Evolutionary conservation across 2,888 invertebrate genomes (phyloP), one percentile per base, ranked within the genome.

Genomic region (Hydropsyche betteni): DNA sequence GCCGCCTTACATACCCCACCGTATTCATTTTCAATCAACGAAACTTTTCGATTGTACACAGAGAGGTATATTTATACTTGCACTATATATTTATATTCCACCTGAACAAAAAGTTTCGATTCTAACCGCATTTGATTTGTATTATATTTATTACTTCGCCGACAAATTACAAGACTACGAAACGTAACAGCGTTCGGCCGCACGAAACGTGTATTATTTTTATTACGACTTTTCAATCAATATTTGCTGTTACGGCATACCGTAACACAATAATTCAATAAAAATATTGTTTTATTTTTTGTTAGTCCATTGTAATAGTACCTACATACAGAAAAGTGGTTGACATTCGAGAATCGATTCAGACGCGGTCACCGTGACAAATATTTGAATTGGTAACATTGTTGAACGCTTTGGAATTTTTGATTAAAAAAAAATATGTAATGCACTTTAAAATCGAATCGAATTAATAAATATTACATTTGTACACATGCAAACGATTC

Each of bases 161-260:
- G 64, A 64, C 64, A 64, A 64, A 64, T 64, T 64, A 64, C 36
- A 36, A 64, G 34, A 33, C 64, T n/a, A 58, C 14, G 58, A 58
- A 58, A 64, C 36, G 64, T 33, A 64, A 33, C 34, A 64, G n/a
- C 34, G 34, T 64, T 34, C n/a, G n/a, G 34, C 64, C 64, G 36
- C 64, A 64, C 58, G 58, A 58, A 58, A 16, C 58, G 58, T 58
- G 34, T 34, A 36, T 34, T 36, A n/a, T n/a, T 64, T 64, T 64
- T 64, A 64, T 64, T 64, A 64, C 16, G 55, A 14, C n/a, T 64
- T 36, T 64, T 64, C 64, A 64, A 64, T 64, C 34, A 64, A 64
- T 64, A 34, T 64, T 64, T 64, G 64, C 10, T 34, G 36, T 64
- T 64, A 36, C n/a, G 44, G 44, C 44, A 44, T 44, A 44, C 44